Conservation (phyloP, 1,140 invertebrate genomes). For the Hyles euphorbiae region DNA sequence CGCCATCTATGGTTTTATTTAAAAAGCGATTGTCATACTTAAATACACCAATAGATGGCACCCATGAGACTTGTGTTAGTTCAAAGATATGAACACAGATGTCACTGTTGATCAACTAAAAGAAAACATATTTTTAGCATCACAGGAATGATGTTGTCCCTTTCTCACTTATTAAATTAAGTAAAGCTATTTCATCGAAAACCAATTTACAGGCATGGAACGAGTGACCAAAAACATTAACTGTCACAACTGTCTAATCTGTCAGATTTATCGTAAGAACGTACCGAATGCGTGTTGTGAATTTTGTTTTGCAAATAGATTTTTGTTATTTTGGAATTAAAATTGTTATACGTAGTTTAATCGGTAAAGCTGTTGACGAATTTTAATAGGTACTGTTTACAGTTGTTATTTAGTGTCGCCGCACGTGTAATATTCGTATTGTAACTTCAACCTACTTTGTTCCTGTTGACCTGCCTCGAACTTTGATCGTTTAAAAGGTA, state of each 20-base stretch:
- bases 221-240: slow-evolving; percentile 2
- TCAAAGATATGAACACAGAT: no score
- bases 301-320: slow-evolving; percentile 51
- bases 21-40: no score
- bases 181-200: no score
- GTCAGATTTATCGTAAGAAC: slow-evolving; percentile 45
- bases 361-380: slow-evolving; percentile 38
- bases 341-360: slow-evolving; percentile 42
- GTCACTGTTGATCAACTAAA: no score
- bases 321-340: slow-evolving; percentile 49
- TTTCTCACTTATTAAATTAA: no score
- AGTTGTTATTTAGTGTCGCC: slow-evolving; percentile 38
- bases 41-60: no score
- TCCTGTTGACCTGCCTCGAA: slow-evolving; percentile 58
- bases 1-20: no score
- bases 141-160: no score
- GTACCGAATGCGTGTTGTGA: slow-evolving; percentile 58
- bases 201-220: no score
- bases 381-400: slow-evolving; percentile 50
- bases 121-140: no score
- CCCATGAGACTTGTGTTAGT: no score
- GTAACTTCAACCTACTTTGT: slow-evolving; percentile 57
- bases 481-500: slow-evolving; percentile 66
- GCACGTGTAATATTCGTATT: slow-evolving; percentile 40
- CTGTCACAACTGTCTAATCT: slow-evolving; percentile 28